Evolutionary conservation across 2,888 invertebrate genomes (phyloP).

Genomic region (Calephelis perditalis): DNA sequence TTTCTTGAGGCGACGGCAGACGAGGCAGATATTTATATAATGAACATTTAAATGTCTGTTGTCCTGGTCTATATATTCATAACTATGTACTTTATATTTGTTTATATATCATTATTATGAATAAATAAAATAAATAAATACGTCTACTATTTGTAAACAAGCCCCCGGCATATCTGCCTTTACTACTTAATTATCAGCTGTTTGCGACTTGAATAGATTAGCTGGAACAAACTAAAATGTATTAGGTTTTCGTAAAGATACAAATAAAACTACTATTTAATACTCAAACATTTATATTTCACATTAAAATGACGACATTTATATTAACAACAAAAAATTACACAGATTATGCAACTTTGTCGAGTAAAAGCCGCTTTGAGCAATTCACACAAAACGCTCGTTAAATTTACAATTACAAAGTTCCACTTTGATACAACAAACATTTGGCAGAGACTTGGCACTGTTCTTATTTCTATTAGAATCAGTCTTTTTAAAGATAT

Average conservation of each 20-base stretch:
- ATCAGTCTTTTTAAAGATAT: constrained; percentile 22
- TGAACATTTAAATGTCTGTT: too few species aligned
- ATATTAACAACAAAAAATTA: constrained; percentile 30
- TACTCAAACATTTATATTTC: constrained; percentile 30
- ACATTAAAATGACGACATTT: constrained; percentile 32
- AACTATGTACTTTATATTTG: too few species aligned
- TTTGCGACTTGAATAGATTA: too few species aligned
- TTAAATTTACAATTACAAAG: constrained; percentile 25
- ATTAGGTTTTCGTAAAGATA: background rate
- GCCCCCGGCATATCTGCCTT: too few species aligned
- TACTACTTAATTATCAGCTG: too few species aligned
- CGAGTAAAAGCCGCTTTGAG: constrained; percentile 22
- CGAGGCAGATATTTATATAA: too few species aligned
- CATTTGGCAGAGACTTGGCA: constrained; percentile 31
- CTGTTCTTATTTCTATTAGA: constrained; percentile 31
- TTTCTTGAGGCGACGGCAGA: too few species aligned
- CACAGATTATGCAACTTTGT: constrained; percentile 26
- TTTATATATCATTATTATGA: too few species aligned
- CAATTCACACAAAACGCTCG: constrained; percentile 17
- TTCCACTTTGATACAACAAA: constrained; percentile 22
- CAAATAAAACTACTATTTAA: constrained; percentile 16
- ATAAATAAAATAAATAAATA: too few species aligned
- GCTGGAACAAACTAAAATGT: too few species aligned
- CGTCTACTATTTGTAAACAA: too few species aligned
- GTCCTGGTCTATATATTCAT: too few species aligned